These are phyloP conservation scores for Agapornis roseicollis DNA, from an alignment of 2,113 vertebrate species.

Conservation along the genomic window DNA sequence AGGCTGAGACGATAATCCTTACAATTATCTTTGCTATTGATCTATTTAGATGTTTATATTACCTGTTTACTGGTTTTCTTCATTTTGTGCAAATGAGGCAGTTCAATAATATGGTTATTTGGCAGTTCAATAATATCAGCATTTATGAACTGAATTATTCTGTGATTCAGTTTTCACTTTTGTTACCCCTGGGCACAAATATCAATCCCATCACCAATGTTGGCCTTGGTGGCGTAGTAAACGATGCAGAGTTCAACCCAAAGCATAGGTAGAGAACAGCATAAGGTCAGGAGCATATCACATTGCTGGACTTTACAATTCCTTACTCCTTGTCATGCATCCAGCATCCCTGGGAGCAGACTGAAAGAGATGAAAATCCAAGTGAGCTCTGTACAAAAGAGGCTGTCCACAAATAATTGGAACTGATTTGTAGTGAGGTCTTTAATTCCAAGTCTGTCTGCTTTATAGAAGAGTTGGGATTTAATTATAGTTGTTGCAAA, in stretches of 20 bases:
- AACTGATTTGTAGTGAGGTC: neutral
- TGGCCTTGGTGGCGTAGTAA: neutral
- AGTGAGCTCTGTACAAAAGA: neutral
- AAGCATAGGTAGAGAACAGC: neutral
- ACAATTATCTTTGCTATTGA: neutral
- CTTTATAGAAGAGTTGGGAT: neutral
- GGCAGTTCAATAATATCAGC: neutral
- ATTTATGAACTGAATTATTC: neutral
- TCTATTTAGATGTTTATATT: neutral
- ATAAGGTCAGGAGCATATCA: neutral
- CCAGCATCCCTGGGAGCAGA: neutral
- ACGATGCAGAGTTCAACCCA: neutral
- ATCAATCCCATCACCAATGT: neutral
- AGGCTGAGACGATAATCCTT: neutral
- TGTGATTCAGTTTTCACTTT: neutral
- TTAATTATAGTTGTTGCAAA: slow-evolving; percentile 19
- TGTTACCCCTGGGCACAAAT: neutral
- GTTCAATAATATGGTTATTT: neutral
- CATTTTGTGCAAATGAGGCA: neutral
- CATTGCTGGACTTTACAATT: neutral
- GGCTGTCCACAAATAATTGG: neutral
- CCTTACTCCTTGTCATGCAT: neutral
- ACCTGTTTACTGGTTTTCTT: neutral
- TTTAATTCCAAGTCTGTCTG: neutral
- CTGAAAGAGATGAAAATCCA: neutral